Evolutionary conservation across 2,113 vertebrate species (phyloP).

Genomic region (Genyomyrus donnyi): DNA sequence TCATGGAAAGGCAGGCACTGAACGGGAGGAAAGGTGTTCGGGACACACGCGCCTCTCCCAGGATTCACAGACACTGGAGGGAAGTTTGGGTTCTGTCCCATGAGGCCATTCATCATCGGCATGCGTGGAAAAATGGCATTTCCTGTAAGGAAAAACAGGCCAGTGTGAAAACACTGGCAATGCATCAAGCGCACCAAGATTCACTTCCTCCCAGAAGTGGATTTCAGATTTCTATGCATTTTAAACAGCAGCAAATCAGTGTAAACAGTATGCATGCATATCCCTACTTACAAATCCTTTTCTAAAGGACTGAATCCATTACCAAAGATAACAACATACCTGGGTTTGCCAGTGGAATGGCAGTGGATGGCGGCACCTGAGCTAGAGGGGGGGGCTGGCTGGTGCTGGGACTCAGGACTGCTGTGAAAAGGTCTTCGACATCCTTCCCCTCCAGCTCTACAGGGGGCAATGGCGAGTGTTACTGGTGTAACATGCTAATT

Average conservation of each 20-base stretch:
- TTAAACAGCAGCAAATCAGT: neutral
- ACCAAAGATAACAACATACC: constrained; percentile 45
- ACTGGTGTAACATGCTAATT: neutral
- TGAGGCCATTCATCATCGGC: constrained; percentile 80
- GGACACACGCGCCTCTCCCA: constrained; percentile 36
- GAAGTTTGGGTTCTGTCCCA: constrained; percentile 67
- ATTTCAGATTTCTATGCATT: neutral
- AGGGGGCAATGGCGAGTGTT: neutral
- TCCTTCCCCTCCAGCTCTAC: constrained; percentile 91
- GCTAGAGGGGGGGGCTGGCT: constrained; percentile 56
- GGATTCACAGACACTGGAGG: constrained; percentile 57
- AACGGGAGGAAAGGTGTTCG: constrained; percentile 63
- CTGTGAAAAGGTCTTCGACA: constrained; percentile 94
- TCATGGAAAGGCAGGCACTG: constrained; percentile 63
- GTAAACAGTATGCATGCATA: neutral
- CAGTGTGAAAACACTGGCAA: neutral
- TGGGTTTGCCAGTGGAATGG: constrained; percentile 59
- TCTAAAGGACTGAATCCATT: neutral
- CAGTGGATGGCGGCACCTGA: constrained; percentile 19
- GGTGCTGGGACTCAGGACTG: constrained; percentile 79
- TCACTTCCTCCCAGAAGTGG: neutral
- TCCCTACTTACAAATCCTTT: neutral
- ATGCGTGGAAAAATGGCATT: constrained; percentile 69
- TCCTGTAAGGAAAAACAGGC: constrained; percentile 43
- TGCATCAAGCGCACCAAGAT: neutral